Evolutionary conservation across 2,888 invertebrate genomes (phyloP).

Genomic region (Heteropelma amictum): DNA sequence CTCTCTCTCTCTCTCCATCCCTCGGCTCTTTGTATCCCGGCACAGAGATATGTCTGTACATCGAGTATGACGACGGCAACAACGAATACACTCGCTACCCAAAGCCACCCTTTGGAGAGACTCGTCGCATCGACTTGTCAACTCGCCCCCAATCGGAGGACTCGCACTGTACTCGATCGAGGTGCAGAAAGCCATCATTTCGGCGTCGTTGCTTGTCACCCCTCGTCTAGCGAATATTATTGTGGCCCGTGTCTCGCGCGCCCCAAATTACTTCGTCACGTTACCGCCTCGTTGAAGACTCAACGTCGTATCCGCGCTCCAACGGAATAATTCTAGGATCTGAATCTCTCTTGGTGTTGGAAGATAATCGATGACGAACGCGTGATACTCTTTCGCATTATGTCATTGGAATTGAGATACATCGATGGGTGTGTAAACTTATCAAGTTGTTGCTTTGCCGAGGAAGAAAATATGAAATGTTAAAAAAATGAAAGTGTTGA

Average conservation of each 20-base stretch:
- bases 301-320: background rate
- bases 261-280: conserved; percentile 62
- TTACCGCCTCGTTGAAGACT: conserved; percentile 14
- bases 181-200: conserved; percentile 42
- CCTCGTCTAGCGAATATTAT: background rate
- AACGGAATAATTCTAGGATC: conserved; percentile 22
- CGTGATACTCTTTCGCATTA: conserved; percentile 5
- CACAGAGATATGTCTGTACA: too few species aligned
- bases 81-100: conserved; percentile 21
- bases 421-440: too few species aligned
- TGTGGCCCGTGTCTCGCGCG: conserved; percentile 29
- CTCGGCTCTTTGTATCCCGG: conserved; percentile 33
- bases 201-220: conserved; percentile 17
- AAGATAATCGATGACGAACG: conserved; percentile 2
- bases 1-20: conserved; percentile 8
- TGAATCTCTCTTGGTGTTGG: background rate
- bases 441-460: too few species aligned
- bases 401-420: too few species aligned
- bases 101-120: conserved; percentile 26
- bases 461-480: too few species aligned
- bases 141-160: conserved; percentile 40
- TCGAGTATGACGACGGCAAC: conserved; percentile 21
- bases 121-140: conserved; percentile 20
- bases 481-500: too few species aligned
- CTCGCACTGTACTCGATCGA: conserved; percentile 41